Evolutionary conservation across 2,888 invertebrate species (phyloP).

Genomic region (Andricus curvator): DNA sequence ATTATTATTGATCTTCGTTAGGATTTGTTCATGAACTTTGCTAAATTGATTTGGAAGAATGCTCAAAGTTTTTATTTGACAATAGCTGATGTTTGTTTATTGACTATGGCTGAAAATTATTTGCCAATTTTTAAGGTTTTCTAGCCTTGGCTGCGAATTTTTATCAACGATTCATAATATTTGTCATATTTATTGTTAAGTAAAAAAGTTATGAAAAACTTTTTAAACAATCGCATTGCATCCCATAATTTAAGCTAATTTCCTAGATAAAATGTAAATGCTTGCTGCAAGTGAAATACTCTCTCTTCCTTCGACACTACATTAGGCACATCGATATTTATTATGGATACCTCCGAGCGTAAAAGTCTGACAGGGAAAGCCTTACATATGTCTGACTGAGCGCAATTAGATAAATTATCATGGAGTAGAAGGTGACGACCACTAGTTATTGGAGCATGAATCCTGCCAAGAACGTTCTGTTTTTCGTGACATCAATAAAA

Average conservation of each 20-base stretch:
- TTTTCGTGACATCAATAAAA: not conserved
- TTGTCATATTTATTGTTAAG: no score
- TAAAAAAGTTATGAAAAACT: no score
- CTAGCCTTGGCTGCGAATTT: no score
- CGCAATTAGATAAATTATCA: not conserved
- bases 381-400: not conserved
- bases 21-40: no score
- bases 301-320: not conserved
- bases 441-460: not conserved
- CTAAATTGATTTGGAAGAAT: no score
- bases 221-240: not conserved
- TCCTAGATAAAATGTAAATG: not conserved
- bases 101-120: no score
- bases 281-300: not conserved
- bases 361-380: not conserved
- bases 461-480: not conserved
- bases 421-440: not conserved
- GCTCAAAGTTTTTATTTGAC: no score
- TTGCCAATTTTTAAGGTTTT: no score
- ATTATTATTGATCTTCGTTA: no score
- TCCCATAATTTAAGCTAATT: not conserved
- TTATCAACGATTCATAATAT: no score
- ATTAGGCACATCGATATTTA: not conserved
- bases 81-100: no score
- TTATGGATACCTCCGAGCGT: not conserved